Conservation (phyloP, 2,888 invertebrate genomes). For the Tetragonisca angustula region DNA sequence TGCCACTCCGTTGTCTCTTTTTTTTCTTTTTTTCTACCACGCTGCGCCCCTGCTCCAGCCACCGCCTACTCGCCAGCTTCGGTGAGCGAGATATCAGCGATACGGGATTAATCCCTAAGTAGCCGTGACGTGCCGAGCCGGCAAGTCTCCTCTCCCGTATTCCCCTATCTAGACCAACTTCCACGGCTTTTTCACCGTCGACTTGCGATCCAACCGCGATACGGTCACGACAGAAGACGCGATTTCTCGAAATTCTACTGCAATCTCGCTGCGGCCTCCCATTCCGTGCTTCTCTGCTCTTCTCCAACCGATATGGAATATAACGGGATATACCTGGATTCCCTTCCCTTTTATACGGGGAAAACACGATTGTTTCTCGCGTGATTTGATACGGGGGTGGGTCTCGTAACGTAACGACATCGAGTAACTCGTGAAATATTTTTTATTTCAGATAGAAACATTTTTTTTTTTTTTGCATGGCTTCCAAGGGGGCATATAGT, state of each 20-base stretch:
- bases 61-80: slow-evolving; percentile 20
- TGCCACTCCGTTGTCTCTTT: neutral
- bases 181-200: neutral
- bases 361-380: neutral
- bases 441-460: too few species aligned
- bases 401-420: too few species aligned
- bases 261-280: slow-evolving; percentile 16
- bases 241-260: slow-evolving; percentile 18
- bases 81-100: slow-evolving; percentile 54
- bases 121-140: slow-evolving; percentile 60
- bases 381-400: too few species aligned
- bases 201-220: slow-evolving; percentile 21
- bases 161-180: neutral
- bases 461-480: too few species aligned
- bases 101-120: slow-evolving; percentile 67
- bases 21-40: neutral
- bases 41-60: neutral
- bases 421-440: too few species aligned
- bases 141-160: slow-evolving; percentile 33
- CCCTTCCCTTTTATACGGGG: neutral
- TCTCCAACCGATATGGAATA: slow-evolving; percentile 15
- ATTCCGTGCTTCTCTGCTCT: neutral
- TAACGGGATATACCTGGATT: slow-evolving; percentile 26
- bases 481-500: too few species aligned
- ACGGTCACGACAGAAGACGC: slow-evolving; percentile 9